Percentiles rank a stretch among this genome's conserved stretches.
Conservation (phyloP, 2,888 invertebrate species). For the Epicampocera succincta region DNA sequence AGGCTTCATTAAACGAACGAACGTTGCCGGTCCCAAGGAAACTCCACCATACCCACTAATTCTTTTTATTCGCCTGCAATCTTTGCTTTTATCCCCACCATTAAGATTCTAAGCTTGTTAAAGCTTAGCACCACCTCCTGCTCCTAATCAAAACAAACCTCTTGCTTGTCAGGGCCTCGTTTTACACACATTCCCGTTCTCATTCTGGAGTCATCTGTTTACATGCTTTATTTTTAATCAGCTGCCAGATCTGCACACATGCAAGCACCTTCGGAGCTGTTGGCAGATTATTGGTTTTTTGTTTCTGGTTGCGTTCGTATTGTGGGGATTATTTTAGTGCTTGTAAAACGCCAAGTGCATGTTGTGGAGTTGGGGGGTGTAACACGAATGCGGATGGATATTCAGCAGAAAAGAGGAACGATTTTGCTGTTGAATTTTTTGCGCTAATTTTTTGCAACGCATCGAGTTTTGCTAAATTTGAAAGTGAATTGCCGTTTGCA, state of each 20-base stretch:
- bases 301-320: constrained; percentile 31
- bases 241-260: constrained; percentile 65
- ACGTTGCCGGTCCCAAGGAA: neutral
- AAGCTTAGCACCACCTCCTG: constrained; percentile 20
- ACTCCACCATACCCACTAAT: constrained; percentile 21
- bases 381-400: constrained; percentile 63
- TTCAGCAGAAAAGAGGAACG: constrained; percentile 14
- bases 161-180: neutral
- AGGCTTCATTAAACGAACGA: constrained; percentile 10
- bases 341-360: constrained; percentile 67
- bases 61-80: neutral
- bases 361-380: constrained; percentile 54
- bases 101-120: constrained; percentile 38
- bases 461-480: neutral
- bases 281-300: neutral
- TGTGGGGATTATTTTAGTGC: constrained; percentile 61
- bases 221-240: constrained; percentile 66
- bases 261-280: constrained; percentile 38
- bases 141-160: constrained; percentile 23
- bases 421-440: constrained; percentile 3
- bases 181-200: neutral
- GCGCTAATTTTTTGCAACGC: too few relatives aligned
- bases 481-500: constrained; percentile 38
- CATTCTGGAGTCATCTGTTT: constrained; percentile 43
- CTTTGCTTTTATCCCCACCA: constrained; percentile 31